A percentile compares a stretch with the other conserved stretches of the same genome.
phyloP scores from a whole-genome alignment of 2,113 vertebrate species.

The Passer montanus region DNA sequence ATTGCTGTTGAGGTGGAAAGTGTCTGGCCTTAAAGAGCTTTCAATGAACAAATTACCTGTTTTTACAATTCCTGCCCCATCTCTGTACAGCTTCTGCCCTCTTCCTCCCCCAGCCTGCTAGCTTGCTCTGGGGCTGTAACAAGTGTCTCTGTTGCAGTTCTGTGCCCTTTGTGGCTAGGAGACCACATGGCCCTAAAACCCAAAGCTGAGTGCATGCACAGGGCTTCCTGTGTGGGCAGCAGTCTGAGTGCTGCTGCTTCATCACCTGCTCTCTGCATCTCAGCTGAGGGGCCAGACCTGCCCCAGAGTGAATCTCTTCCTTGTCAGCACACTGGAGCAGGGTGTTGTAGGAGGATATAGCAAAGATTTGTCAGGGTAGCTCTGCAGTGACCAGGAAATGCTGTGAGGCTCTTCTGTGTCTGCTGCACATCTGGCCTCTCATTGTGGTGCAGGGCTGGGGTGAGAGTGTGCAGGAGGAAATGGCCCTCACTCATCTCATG shows the following conservation, averaged over 20 bases:
- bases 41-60: neutral
- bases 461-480: neutral
- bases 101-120: neutral
- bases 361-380: neutral
- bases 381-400: neutral
- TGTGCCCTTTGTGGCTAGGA: neutral
- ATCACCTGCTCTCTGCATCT: neutral
- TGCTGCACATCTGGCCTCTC: neutral
- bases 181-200: neutral
- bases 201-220: accelerated
- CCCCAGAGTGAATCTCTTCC: neutral
- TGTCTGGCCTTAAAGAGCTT: neutral
- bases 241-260: neutral
- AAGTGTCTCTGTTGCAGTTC: neutral
- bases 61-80: neutral
- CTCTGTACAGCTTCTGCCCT: neutral
- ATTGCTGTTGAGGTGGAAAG: neutral
- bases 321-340: neutral
- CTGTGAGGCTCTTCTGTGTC: neutral
- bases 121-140: neutral
- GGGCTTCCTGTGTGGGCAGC: neutral
- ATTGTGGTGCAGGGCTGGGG: neutral
- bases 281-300: neutral
- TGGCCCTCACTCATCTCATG: neutral
- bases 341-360: neutral